phyloP scores from a whole-genome alignment of 2,888 invertebrate species.

The Cheilosia grossa region DNA sequence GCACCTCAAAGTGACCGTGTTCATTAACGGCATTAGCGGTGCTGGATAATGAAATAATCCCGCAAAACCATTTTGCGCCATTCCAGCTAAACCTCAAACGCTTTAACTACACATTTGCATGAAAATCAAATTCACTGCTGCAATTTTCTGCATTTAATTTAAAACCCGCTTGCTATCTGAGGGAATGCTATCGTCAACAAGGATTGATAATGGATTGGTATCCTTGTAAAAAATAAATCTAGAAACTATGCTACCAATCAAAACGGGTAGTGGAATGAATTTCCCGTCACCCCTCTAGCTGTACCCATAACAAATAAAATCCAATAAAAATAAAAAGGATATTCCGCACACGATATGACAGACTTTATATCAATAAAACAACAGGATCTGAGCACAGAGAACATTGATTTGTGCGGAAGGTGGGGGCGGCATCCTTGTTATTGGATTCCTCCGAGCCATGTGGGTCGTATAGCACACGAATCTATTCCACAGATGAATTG shows the following conservation, averaged over 20 bases:
- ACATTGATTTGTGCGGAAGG: constrained; percentile 31
- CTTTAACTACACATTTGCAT: constrained; percentile 58
- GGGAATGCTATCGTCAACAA: not conserved
- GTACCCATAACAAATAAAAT: constrained; percentile 52
- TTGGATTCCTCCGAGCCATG: constrained; percentile 32
- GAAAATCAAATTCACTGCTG: constrained; percentile 66
- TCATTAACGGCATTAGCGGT: constrained; percentile 15
- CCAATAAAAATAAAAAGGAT: constrained; percentile 69
- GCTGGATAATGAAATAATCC: constrained; percentile 34
- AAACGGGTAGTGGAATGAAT: constrained; percentile 44
- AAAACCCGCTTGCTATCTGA: not conserved
- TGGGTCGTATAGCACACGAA: constrained; percentile 13
- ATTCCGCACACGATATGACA: constrained; percentile 60
- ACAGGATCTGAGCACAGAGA: constrained; percentile 39
- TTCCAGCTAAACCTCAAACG: constrained; percentile 25
- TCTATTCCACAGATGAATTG: constrained; percentile 50
- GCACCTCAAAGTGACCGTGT: not conserved
- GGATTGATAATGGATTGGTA: constrained; percentile 59
- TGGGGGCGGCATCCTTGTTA: constrained; percentile 17
- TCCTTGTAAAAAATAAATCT: constrained; percentile 9
- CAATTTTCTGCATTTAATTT: constrained; percentile 69
- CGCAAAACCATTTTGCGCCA: constrained; percentile 13
- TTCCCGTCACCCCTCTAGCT: constrained; percentile 24
- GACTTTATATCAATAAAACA: constrained; percentile 70
- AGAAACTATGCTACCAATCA: constrained; percentile 37